Evolutionary conservation across 2,797 vertebrate species (phyloP).

Genomic region (Chaunax sp.): DNA sequence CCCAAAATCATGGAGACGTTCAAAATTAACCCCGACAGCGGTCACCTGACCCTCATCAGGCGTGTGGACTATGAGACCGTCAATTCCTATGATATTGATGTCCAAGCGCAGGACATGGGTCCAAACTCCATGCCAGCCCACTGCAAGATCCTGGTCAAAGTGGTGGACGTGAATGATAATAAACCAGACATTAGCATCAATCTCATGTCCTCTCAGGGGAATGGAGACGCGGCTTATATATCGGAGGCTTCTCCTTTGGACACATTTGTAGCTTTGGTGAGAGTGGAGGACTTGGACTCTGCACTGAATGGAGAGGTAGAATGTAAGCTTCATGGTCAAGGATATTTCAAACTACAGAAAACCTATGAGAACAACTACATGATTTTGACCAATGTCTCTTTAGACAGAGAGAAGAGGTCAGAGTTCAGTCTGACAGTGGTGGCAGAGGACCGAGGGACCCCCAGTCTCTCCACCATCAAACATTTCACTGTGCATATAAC

Average conservation of each 20-base stretch:
- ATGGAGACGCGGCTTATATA: conserved; percentile 91
- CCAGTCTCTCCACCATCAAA: conserved; percentile 93
- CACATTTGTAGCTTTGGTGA: conserved; percentile 93
- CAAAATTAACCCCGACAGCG: conserved; percentile 91
- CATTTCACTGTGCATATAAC: conserved; percentile 94
- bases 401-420: conserved; percentile 94
- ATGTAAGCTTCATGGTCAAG: conserved; percentile 94
- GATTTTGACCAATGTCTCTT: conserved; percentile 92
- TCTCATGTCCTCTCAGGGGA: conserved; percentile 91
- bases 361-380: conserved; percentile 97
- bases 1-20: conserved; percentile 94
- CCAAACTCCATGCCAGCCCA: conserved; percentile 97
- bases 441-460: conserved; percentile 92
- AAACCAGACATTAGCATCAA: conserved; percentile 95
- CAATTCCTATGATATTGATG: conserved; percentile 94
- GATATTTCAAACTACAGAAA: conserved; percentile 94
- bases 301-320: conserved; percentile 91
- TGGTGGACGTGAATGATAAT: conserved; percentile 96
- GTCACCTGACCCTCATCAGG: conserved; percentile 90
- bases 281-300: conserved; percentile 94
- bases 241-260: conserved; percentile 92
- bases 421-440: conserved; percentile 95
- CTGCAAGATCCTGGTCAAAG: conserved; percentile 95
- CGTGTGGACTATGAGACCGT: conserved; percentile 92
- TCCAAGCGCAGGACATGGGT: conserved; percentile 96